A percentile compares a stretch with the other conserved stretches of the same genome.
Evolutionary conservation across 2,888 invertebrate genomes (phyloP).

Genomic region (Timema podura): DNA sequence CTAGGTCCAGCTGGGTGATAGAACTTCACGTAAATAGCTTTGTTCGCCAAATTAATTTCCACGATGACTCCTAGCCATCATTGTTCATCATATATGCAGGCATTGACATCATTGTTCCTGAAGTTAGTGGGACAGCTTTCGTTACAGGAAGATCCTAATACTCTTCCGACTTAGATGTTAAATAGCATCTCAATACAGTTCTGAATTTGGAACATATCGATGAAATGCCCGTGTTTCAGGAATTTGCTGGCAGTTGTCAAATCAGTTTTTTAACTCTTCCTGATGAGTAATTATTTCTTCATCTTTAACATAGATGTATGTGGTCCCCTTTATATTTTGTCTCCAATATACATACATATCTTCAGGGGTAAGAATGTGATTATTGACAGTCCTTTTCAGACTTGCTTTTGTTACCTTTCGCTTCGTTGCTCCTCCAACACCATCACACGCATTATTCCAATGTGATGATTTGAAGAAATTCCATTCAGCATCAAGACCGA

Average conservation of each 20-base stretch:
- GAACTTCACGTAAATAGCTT: background rate
- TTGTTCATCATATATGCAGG: background rate
- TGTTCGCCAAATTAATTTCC: background rate
- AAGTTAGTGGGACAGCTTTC: background rate
- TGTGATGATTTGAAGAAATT: slow-evolving; percentile 4
- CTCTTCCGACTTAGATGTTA: background rate
- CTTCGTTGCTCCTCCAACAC: background rate
- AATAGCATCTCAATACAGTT: background rate
- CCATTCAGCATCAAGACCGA: background rate
- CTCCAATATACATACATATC: background rate
- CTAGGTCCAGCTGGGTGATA: background rate
- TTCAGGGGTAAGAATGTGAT: background rate
- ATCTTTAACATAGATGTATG: background rate
- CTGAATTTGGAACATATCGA: background rate
- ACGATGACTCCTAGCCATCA: background rate
- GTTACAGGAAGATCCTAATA: background rate
- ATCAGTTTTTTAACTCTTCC: background rate
- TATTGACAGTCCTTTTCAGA: background rate
- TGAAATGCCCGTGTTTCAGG: background rate
- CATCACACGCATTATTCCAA: background rate
- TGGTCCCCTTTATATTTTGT: background rate
- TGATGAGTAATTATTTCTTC: background rate
- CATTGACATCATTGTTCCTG: background rate
- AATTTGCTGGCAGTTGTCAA: background rate
- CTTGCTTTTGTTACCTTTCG: background rate